Percentiles rank a stretch among this genome's conserved stretches.
These are phyloP conservation scores for Aphaenogaster ashmeadi DNA, from an alignment of 1,140 invertebrate genomes.

Conservation along the genomic window DNA sequence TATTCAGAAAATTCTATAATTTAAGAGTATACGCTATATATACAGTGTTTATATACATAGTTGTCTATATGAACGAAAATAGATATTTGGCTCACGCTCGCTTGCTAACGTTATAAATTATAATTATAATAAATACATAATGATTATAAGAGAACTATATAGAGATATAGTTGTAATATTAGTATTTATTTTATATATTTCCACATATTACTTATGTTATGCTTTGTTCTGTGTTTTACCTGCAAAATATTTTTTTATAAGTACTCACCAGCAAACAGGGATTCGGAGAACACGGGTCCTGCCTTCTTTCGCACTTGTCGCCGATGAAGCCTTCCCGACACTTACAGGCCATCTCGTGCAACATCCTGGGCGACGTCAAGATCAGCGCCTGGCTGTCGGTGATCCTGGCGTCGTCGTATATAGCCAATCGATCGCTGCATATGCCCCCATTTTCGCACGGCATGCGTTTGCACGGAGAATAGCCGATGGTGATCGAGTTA, in stretches of 20 bases:
- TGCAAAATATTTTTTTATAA: neutral
- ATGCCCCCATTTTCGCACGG: constrained; percentile 92
- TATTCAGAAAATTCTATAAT: neutral
- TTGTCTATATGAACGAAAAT: neutral
- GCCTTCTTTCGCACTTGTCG: constrained; percentile 92
- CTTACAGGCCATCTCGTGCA: constrained; percentile 93
- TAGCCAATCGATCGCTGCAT: constrained; percentile 91
- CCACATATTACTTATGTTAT: neutral
- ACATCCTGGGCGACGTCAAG: constrained; percentile 93
- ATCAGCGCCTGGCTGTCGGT: constrained; percentile 93
- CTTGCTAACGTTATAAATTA: neutral
- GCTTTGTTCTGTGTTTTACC: neutral
- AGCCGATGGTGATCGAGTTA: constrained; percentile 89
- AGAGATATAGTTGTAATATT: neutral
- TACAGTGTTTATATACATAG: neutral
- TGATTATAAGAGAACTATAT: neutral
- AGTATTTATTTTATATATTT: neutral
- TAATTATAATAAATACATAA: neutral
- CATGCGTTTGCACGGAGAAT: constrained; percentile 91
- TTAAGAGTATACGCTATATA: neutral
- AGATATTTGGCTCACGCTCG: neutral
- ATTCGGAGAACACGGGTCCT: constrained; percentile 97
- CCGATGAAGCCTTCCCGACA: constrained; percentile 94
- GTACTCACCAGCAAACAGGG: constrained; percentile 90
- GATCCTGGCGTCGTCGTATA: constrained; percentile 91